Evolutionary conservation across 2,888 invertebrate species (phyloP).

Genomic region (Cryptocephalus primarius): DNA sequence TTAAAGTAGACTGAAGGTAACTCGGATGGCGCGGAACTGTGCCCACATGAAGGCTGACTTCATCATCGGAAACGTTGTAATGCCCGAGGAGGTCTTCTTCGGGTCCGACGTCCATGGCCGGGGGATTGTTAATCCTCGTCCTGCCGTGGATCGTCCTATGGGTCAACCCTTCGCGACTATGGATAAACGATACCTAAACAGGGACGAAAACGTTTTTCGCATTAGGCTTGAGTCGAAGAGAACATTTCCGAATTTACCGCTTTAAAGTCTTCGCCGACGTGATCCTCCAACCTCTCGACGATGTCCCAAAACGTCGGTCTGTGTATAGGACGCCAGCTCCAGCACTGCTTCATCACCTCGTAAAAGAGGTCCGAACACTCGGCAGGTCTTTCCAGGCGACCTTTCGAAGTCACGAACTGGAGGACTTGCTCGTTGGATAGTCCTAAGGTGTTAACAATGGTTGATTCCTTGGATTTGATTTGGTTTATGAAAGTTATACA

Average conservation of each 20-base stretch:
- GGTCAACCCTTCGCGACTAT: conserved; percentile 50
- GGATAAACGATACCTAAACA: conserved; percentile 47
- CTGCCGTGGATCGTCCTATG: conserved; percentile 20
- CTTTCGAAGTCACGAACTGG: conserved; percentile 44
- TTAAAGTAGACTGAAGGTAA: too few species aligned
- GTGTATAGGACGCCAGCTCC: conserved; percentile 50
- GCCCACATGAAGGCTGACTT: conserved; percentile 23
- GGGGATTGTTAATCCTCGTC: conserved; percentile 24
- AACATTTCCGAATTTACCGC: not conserved
- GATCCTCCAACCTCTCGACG: conserved; percentile 43
- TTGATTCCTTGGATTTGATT: too few species aligned
- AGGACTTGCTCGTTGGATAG: conserved; percentile 53
- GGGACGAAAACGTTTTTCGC: not conserved
- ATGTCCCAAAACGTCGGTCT: conserved; percentile 55
- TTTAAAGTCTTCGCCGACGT: conserved; percentile 46
- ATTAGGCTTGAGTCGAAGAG: not conserved
- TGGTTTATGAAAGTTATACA: too few species aligned
- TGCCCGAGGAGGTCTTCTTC: conserved; percentile 14
- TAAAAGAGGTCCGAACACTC: conserved; percentile 55
- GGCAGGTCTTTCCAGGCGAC: conserved; percentile 49
- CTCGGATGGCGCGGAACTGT: conserved; percentile 7
- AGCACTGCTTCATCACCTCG: conserved; percentile 57
- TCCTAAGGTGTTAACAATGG: conserved; percentile 25
- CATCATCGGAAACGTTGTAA: conserved; percentile 24
- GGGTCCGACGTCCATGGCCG: conserved; percentile 18